These are phyloP conservation scores for Onychomys leucogaster DNA, from an alignment of 2,797 vertebrate species.

Conservation along the genomic window DNA sequence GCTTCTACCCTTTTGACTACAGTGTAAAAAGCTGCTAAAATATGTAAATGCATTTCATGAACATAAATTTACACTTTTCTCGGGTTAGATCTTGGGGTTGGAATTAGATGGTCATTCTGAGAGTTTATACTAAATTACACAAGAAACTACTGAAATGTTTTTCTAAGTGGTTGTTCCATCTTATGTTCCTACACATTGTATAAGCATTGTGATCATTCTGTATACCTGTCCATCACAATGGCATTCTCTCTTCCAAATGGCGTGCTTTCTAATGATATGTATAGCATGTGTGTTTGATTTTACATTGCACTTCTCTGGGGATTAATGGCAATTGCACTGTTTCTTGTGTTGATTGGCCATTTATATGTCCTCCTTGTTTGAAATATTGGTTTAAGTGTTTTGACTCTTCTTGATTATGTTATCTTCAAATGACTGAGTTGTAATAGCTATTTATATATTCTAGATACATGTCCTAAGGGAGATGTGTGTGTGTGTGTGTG, in stretches of 20 bases:
- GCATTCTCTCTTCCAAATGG: not conserved
- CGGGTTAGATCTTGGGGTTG: not conserved
- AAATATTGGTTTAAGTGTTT: not conserved
- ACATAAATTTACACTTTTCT: not conserved
- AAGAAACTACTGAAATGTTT: not conserved
- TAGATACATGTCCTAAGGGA: not conserved
- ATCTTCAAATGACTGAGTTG: not conserved
- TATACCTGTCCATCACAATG: not conserved
- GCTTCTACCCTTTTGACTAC: not conserved
- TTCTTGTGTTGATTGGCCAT: not conserved
- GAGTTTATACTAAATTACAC: not conserved
- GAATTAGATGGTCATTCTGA: not conserved
- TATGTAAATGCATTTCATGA: not conserved
- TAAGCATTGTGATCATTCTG: not conserved
- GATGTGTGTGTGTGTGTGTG: not conserved
- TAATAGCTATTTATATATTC: not conserved
- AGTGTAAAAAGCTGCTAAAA: not conserved
- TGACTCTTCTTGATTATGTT: not conserved
- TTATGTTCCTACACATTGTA: not conserved
- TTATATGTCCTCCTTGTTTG: not conserved
- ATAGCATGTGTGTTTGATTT: not conserved
- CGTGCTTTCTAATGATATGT: not conserved
- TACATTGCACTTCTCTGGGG: not conserved
- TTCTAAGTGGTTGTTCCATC: not conserved
- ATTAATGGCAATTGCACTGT: not conserved